These are phyloP conservation scores for Heliconius cydno DNA, from an alignment of 2,888 invertebrate species.

Conservation along the genomic window DNA sequence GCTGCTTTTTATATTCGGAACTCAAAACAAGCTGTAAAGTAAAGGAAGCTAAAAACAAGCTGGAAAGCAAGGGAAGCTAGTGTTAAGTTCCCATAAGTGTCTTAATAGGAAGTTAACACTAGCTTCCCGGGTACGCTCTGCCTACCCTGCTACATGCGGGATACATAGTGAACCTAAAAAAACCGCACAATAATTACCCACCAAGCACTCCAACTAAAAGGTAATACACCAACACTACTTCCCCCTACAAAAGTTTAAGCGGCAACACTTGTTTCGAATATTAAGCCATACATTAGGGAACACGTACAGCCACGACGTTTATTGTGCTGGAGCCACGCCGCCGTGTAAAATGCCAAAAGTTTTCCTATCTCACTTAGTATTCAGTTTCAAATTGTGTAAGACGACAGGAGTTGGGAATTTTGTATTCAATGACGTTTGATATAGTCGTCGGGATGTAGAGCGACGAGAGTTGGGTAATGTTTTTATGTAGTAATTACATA, in stretches of 20 bases:
- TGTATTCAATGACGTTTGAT: slow-evolving; percentile 32
- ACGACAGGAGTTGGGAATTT: slow-evolving; percentile 18
- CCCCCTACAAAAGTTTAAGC: slow-evolving; percentile 35
- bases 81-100: too few species aligned
- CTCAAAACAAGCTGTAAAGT: too few species aligned
- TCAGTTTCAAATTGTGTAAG: slow-evolving; percentile 34
- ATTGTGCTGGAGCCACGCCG: slow-evolving; percentile 40
- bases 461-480: neutral
- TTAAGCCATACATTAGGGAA: slow-evolving; percentile 46
- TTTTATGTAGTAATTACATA: neutral
- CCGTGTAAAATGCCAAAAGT: slow-evolving; percentile 34
- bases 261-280: slow-evolving; percentile 48
- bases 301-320: slow-evolving; percentile 41
- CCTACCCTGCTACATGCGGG: too few species aligned
- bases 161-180: neutral
- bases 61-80: too few species aligned
- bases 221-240: slow-evolving; percentile 14
- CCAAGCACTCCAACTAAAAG: neutral
- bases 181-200: neutral
- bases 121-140: too few species aligned
- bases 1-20: too few species aligned
- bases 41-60: too few species aligned
- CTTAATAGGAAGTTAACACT: too few species aligned
- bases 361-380: slow-evolving; percentile 36
- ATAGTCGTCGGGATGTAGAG: neutral